These are phyloP conservation scores for Delia radicum DNA, from an alignment of 1,140 invertebrate genomes.

Conservation along the genomic window DNA sequence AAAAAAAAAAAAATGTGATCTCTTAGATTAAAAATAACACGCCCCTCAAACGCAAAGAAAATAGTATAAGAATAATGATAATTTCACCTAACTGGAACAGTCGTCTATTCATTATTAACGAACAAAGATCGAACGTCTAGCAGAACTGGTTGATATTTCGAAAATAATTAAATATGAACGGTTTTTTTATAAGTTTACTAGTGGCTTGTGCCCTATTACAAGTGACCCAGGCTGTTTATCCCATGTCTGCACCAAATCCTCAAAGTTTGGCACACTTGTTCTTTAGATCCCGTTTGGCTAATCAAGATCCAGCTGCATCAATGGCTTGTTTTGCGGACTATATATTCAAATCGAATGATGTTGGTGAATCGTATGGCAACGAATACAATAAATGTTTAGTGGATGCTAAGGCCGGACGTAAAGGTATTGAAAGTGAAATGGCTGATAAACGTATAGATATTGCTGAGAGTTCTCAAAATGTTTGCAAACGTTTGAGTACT, in stretches of 20 bases:
- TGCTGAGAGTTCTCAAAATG: constrained; percentile 28
- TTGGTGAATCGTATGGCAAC: constrained; percentile 39
- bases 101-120: not conserved
- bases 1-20: too few relatives aligned
- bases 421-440: constrained; percentile 41
- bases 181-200: not conserved
- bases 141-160: not conserved
- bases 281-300: constrained; percentile 37
- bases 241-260: not conserved
- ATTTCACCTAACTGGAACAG: not conserved
- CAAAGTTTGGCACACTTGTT: constrained; percentile 44
- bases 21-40: not conserved
- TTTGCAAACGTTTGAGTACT: constrained; percentile 33
- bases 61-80: not conserved
- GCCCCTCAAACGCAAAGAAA: not conserved
- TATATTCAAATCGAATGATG: constrained; percentile 43
- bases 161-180: not conserved
- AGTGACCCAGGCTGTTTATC: not conserved
- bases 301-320: constrained; percentile 39
- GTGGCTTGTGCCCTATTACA: not conserved
- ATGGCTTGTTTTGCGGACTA: constrained; percentile 48
- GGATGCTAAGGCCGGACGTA: constrained; percentile 32
- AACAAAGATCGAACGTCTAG: not conserved
- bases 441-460: constrained; percentile 35
- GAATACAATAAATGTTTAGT: constrained; percentile 36